Percentiles rank a stretch among this genome's conserved stretches.
These are phyloP conservation scores for Parus major DNA, from an alignment of 2,113 vertebrate species.

Conservation along the genomic window DNA sequence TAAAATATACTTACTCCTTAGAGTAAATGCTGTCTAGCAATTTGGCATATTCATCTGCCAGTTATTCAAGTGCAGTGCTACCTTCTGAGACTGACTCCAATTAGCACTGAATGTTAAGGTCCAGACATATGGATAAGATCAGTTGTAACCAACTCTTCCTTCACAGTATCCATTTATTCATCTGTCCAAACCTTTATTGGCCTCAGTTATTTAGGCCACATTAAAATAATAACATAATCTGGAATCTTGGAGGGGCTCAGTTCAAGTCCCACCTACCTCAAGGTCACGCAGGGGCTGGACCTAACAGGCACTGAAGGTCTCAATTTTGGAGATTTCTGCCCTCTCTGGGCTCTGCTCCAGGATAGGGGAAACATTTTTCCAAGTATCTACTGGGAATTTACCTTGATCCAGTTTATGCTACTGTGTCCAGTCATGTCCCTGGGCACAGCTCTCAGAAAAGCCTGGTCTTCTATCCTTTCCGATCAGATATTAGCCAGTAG, in stretches of 20 bases:
- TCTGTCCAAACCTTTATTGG: not conserved
- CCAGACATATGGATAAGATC: accelerated
- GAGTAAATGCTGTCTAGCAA: not conserved
- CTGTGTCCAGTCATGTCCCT: not conserved
- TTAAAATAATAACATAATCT: not conserved
- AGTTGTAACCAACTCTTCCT: not conserved
- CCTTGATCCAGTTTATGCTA: not conserved
- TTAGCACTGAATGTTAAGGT: not conserved
- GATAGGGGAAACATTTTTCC: not conserved
- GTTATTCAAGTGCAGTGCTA: not conserved
- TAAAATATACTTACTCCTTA: not conserved
- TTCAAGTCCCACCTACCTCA: not conserved
- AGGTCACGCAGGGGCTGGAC: not conserved
- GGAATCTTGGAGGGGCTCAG: not conserved
- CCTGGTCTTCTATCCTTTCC: not conserved
- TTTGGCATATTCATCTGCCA: not conserved
- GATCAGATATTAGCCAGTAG: not conserved
- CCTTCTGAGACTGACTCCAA: not conserved
- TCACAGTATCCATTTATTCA: not conserved
- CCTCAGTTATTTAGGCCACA: not conserved
- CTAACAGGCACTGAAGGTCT: not conserved
- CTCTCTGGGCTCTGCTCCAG: not conserved
- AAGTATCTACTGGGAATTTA: not conserved
- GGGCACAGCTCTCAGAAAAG: not conserved
- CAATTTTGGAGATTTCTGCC: not conserved